Base-by-base conservation (phyloP, 2,888 invertebrate species). In the Andrena chrysosceles region DNA sequence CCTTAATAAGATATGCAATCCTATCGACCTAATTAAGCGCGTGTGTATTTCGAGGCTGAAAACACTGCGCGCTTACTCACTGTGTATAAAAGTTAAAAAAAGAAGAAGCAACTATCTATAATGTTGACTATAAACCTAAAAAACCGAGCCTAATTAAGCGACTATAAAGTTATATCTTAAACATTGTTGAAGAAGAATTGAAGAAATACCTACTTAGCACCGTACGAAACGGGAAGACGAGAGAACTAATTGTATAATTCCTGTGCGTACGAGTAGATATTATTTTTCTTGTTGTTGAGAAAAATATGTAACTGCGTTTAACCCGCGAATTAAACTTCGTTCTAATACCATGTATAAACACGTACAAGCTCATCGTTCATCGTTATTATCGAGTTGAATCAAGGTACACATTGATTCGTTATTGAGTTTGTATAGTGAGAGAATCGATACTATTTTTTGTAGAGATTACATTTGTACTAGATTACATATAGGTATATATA, bases 391-490 rank as follows among this genome's bases (percentile, higher is more conserved):
- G 31, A 42, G n/a, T 62, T 48, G 35, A 48, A 63, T 73, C 56
- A 29, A 54, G 26, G 48, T 49, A 59, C 33, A 33, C 63, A 71
- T 60, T 63, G 76, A 82, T 73, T 60, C 63, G 59, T 73, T 80
- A 70, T 67, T 80, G 31, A 75, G 73, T 76, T 81, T 10, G 66
- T 71, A 68, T 56, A 59, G 48, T 82, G 56, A 84, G 54, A 77
- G 70, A 84, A 84, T 72, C 35, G 54, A 77, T 56, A 73, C 75
- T 85, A 85, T 85, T 75, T 83, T 80, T 85, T 75, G 85, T 85
- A 85, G 77, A 85, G 26, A 54, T 83, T 86, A 83, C 31, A 70
- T 67, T 78, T 85, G 54, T 83, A 85, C 70, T 78, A 64, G 49
- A 77, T 72, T 79, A 68, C 71, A 70, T 76, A 83, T 59, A 64